These are phyloP conservation scores for Folsomia manolachei DNA, from an alignment of 2,888 invertebrate species.

Conservation along the genomic window DNA sequence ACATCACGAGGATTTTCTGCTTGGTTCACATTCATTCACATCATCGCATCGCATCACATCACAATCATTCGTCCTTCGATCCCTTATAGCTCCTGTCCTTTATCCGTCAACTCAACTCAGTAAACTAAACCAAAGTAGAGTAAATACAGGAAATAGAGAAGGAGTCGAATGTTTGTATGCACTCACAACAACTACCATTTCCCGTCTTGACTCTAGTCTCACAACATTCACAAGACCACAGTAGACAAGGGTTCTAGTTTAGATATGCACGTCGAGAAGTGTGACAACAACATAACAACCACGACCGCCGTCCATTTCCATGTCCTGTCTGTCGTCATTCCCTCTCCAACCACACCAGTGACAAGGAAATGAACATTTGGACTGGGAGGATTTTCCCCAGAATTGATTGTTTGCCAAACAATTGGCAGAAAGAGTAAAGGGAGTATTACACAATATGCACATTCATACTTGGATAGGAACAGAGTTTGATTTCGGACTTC, in stretches of 20 bases:
- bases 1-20: not conserved
- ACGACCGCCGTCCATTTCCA: not conserved
- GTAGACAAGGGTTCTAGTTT: too few species aligned
- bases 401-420: conserved; percentile 8
- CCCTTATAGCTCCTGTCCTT: not conserved
- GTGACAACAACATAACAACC: too few species aligned
- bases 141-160: not conserved
- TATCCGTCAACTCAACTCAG: too few species aligned
- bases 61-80: not conserved
- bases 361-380: conserved; percentile 8
- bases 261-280: too few species aligned
- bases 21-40: not conserved
- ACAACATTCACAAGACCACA: too few species aligned
- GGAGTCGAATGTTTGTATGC: not conserved
- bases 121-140: not conserved
- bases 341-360: not conserved
- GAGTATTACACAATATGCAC: not conserved
- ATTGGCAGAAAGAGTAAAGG: not conserved
- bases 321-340: not conserved
- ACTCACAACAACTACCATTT: not conserved
- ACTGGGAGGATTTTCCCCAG: not conserved
- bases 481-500: too few species aligned
- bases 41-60: not conserved
- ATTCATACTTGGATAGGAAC: too few species aligned
- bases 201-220: not conserved